Conservation (phyloP, 2,797 vertebrate genomes). For the Poeciliopsis turneri region DNA sequence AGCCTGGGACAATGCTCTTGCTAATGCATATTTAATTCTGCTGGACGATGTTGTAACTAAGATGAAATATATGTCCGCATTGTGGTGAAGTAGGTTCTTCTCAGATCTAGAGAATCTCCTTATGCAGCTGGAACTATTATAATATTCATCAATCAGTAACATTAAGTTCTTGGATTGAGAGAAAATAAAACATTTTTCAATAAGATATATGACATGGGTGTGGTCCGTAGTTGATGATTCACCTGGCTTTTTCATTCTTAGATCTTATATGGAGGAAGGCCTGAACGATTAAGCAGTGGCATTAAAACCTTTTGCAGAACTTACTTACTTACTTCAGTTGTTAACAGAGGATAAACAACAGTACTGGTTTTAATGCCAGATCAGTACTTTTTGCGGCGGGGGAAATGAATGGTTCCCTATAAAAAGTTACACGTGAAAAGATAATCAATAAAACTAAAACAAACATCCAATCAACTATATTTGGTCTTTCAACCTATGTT, state of each 20-base stretch:
- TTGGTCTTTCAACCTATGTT: background rate
- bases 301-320: background rate
- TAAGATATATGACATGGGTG: background rate
- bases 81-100: background rate
- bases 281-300: background rate
- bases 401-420: background rate
- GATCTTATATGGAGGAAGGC: background rate
- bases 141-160: background rate
- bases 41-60: background rate
- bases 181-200: background rate
- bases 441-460: background rate
- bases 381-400: background rate
- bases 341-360: background rate
- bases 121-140: background rate
- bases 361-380: background rate
- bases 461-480: background rate
- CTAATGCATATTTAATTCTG: constrained; percentile 7
- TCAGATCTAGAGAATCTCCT: background rate
- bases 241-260: background rate
- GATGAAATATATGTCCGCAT: background rate
- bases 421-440: background rate
- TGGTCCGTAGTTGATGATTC: no score
- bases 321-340: background rate
- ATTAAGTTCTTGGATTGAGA: background rate
- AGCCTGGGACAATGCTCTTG: background rate